Evolutionary conservation across 1,140 invertebrate genomes (phyloP).

Genomic region (Philotrypesis tridentata): DNA sequence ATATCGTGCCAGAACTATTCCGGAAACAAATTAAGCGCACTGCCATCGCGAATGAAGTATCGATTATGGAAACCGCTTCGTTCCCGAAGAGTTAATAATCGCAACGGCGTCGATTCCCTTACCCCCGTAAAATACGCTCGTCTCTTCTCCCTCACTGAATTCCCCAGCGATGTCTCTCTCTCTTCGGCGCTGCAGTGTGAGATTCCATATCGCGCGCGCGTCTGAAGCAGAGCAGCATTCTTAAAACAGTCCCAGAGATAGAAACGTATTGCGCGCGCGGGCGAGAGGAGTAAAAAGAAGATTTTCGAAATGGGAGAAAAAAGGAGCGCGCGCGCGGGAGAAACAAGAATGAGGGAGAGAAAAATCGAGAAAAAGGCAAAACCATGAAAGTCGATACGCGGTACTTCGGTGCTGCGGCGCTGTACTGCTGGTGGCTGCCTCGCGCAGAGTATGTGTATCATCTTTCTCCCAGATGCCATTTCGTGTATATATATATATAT

Average conservation of each 20-base stretch:
- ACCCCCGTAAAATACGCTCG: not conserved
- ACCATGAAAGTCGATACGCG: conserved; percentile 47
- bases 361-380: conserved; percentile 15
- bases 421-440: not conserved
- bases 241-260: conserved; percentile 9
- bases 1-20: too few species aligned
- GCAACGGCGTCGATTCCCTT: not conserved
- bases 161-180: not conserved
- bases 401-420: not conserved
- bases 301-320: not conserved
- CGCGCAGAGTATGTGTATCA: conserved; percentile 29
- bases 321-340: not conserved
- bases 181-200: not conserved
- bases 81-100: not conserved
- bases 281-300: not conserved
- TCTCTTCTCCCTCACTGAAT: not conserved
- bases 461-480: conserved; percentile 45
- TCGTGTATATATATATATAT: conserved; percentile 9
- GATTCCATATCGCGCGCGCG: not conserved
- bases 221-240: not conserved
- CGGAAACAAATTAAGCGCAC: too few species aligned
- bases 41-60: too few species aligned
- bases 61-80: too few species aligned
- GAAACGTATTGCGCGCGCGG: not conserved
- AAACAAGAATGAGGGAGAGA: not conserved